phyloP scores from a whole-genome alignment of 1,140 invertebrate genomes.

The Tribolium madens region DNA sequence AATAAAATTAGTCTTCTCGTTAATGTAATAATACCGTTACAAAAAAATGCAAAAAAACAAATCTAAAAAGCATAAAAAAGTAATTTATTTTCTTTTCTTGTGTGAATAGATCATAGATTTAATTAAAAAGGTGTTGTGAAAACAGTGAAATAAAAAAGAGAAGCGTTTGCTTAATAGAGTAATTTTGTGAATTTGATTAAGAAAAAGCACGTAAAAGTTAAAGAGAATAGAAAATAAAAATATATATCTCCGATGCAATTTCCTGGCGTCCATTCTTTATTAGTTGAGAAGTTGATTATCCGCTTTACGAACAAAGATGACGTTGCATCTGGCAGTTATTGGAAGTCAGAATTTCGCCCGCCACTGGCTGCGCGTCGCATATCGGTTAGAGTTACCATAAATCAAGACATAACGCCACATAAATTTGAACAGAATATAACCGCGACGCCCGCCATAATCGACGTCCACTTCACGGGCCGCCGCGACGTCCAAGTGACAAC shows the following conservation, averaged over 20 bases:
- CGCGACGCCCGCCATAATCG: conserved; percentile 50
- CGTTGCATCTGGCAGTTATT: background rate
- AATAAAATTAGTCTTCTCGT: too few relatives aligned
- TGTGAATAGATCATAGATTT: too few relatives aligned
- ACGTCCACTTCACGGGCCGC: conserved; percentile 48
- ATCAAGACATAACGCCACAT: conserved; percentile 62
- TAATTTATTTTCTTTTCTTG: too few relatives aligned
- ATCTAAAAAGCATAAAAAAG: too few relatives aligned
- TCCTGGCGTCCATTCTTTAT: conserved; percentile 6
- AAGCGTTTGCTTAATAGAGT: background rate
- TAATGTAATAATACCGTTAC: too few relatives aligned
- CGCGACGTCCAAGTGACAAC: conserved; percentile 53
- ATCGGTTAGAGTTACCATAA: conserved; percentile 60
- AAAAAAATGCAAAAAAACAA: too few relatives aligned
- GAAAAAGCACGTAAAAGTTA: too few relatives aligned
- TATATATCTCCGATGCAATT: background rate
- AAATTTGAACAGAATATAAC: conserved; percentile 61
- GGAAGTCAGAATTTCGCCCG: background rate
- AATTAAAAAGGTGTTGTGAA: background rate
- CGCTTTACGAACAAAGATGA: conserved; percentile 26
- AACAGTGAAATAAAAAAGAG: background rate
- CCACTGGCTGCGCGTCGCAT: conserved; percentile 45
- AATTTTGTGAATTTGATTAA: too few relatives aligned
- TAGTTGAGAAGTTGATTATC: conserved; percentile 14
- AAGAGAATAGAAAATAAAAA: background rate